Conservation (phyloP, 2,113 vertebrate genomes). For the Pheucticus melanocephalus region DNA sequence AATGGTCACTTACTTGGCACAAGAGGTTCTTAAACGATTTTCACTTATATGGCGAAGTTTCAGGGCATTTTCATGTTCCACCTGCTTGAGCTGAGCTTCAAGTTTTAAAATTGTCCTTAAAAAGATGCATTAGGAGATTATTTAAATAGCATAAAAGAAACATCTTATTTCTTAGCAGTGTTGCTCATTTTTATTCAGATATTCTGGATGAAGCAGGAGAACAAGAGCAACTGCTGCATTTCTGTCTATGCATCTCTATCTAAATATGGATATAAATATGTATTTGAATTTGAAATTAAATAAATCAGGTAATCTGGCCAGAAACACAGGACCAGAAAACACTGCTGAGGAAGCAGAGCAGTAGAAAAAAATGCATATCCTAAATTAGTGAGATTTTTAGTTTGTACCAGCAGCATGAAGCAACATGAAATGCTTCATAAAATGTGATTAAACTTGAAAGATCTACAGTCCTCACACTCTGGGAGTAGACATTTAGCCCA, state of each 20-base stretch:
- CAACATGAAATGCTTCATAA: neutral
- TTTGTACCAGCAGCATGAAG: neutral
- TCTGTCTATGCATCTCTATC: neutral
- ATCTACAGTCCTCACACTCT: neutral
- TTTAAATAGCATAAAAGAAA: neutral
- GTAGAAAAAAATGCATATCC: neutral
- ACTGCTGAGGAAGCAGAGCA: neutral
- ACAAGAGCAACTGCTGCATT: neutral
- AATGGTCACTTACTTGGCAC: slow-evolving; percentile 74
- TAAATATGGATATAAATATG: neutral
- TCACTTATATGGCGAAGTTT: slow-evolving; percentile 74
- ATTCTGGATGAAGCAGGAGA: neutral
- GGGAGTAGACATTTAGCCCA: neutral
- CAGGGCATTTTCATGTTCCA: slow-evolving; percentile 87
- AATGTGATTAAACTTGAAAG: neutral
- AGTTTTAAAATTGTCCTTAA: slow-evolving; percentile 87
- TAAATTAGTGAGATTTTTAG: neutral
- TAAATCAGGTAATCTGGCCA: neutral
- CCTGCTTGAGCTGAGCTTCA: slow-evolving; percentile 93
- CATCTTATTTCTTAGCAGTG: neutral
- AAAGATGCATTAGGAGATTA: neutral
- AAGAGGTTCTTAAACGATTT: slow-evolving; percentile 70
- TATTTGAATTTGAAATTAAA: neutral
- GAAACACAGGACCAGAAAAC: neutral
- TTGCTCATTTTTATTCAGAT: neutral